Base-by-base conservation (phyloP, 2,888 invertebrate species). In the Pinctada fucata region DNA sequence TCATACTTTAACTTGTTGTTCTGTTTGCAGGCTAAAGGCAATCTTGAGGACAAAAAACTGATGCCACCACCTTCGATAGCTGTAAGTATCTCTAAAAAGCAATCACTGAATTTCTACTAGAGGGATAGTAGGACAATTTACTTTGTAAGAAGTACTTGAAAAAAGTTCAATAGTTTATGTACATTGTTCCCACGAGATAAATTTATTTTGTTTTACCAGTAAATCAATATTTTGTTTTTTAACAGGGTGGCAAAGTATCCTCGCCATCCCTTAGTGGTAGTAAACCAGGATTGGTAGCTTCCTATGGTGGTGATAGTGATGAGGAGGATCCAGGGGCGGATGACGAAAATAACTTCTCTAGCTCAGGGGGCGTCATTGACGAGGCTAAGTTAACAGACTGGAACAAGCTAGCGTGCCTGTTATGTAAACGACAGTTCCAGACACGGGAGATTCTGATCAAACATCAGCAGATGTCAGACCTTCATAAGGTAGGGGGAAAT, bases 361-460 rank as follows among this genome's bases (percentile, higher is more conserved):
- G 78, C 13, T 50, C 76, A 74, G 82, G 91, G 92, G 72, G 63
- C n/a, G 75, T 68, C 91, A 93, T 87, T n/a, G 91, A 91, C 95
- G 95, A 88, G 82, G 84, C 81, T 47, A 92, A 93, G 64, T 85
- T 93, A 65, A 89, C 97, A 3, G 99, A 99, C 93, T 97, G 96
- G 95, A 81, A 82, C 48, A 98, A 97, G 92, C 93, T 98, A 69
- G 97, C 98, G 0, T 99, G 99, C 91, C 94, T 99, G 47, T 94
- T 99, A 10, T 99, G 99, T 92, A 99, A 99, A 92, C 94, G 99
- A 72, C 97, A 97, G 91, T 98, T 99, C 92, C 96, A 97, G 1
- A 97, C 96, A 31, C 94, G 95, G 72, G 99, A 99, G 79, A 96
- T 96, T 0, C 94, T 99, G 13, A 94, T 97, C 91, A 93, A 97